Evolutionary conservation across 2,113 vertebrate species (phyloP).

Genomic region (Perca fluviatilis): DNA sequence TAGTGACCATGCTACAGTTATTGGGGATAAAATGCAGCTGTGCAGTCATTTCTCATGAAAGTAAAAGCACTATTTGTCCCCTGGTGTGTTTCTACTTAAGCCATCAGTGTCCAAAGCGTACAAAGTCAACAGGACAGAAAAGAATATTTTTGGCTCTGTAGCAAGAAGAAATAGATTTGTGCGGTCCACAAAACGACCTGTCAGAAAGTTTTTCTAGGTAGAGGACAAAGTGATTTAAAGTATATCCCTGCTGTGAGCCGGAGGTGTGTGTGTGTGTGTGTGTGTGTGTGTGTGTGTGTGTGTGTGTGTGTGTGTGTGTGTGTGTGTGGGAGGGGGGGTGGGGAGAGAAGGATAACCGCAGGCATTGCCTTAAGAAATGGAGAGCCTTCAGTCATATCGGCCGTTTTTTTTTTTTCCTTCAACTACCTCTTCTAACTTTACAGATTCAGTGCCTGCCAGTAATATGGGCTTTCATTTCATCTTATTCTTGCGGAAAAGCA

Average conservation of each 20-base stretch:
- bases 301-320: neutral
- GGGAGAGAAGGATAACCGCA: conserved; percentile 63
- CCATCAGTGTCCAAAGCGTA: conserved; percentile 56
- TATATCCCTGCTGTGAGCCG: conserved; percentile 71
- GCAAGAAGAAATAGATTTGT: conserved; percentile 59
- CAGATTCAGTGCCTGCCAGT: conserved; percentile 49
- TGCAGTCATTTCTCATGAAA: conserved; percentile 48
- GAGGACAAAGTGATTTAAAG: conserved; percentile 77
- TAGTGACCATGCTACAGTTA: conserved; percentile 14
- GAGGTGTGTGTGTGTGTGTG: conserved; percentile 38
- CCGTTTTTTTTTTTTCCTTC: conserved; percentile 40
- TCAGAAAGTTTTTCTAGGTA: conserved; percentile 69
- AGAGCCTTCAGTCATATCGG: conserved; percentile 71
- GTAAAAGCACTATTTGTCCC: conserved; percentile 45
- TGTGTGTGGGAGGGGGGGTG: conserved; percentile 38
- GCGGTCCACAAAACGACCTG: conserved; percentile 63
- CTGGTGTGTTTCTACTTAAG: conserved; percentile 54
- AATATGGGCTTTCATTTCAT: conserved; percentile 57
- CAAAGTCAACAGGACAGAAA: conserved; percentile 62
- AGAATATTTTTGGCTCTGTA: conserved; percentile 48
- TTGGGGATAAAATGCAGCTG: conserved; percentile 36
- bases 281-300: conserved; percentile 38
- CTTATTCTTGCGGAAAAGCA: conserved; percentile 35
- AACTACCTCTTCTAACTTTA: conserved; percentile 39
- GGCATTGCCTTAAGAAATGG: conserved; percentile 75